Conservation (phyloP, 2,888 invertebrate genomes). For the Oegoconia quadripuncta region DNA sequence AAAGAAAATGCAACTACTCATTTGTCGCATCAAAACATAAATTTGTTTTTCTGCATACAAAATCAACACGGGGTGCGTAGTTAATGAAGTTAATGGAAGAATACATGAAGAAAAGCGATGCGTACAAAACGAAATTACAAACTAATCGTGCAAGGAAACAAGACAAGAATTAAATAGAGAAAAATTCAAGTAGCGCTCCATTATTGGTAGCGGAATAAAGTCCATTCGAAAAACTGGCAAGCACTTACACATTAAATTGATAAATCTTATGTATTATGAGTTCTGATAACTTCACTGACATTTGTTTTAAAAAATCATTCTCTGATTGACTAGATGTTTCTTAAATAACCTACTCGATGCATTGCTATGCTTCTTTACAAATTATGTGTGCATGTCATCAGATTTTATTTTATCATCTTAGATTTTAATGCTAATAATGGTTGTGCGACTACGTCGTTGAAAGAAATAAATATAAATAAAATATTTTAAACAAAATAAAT, state of each 20-base stretch:
- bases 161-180: slow-evolving; percentile 39
- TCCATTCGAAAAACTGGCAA: slow-evolving; percentile 65
- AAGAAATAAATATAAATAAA: slow-evolving; percentile 45
- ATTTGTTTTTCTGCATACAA: slow-evolving; percentile 57
- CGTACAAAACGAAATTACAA: slow-evolving; percentile 51
- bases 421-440: slow-evolving; percentile 4
- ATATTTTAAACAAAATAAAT: slow-evolving; percentile 42
- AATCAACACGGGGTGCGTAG: slow-evolving; percentile 39
- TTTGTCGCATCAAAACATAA: slow-evolving; percentile 53
- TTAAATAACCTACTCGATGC: slow-evolving; percentile 33
- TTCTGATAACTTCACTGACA: slow-evolving; percentile 73
- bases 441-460: slow-evolving; percentile 23
- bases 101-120: slow-evolving; percentile 38
- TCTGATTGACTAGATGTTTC: slow-evolving; percentile 60
- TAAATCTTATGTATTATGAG: slow-evolving; percentile 69
- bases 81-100: slow-evolving; percentile 41
- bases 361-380: slow-evolving; percentile 5
- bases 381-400: slow-evolving; percentile 1
- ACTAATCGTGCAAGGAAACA: slow-evolving; percentile 42
- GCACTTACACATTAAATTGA: slow-evolving; percentile 66
- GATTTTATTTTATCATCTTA: slow-evolving; percentile 14
- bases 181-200: slow-evolving; percentile 36
- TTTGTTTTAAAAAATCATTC: slow-evolving; percentile 53
- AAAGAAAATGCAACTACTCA: slow-evolving; percentile 31
- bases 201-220: slow-evolving; percentile 45